A percentile compares a stretch with the other conserved stretches of the same genome.
Evolutionary conservation across 2,113 vertebrate species (phyloP).

Genomic region (Sterrhoptilus dennistouni): DNA sequence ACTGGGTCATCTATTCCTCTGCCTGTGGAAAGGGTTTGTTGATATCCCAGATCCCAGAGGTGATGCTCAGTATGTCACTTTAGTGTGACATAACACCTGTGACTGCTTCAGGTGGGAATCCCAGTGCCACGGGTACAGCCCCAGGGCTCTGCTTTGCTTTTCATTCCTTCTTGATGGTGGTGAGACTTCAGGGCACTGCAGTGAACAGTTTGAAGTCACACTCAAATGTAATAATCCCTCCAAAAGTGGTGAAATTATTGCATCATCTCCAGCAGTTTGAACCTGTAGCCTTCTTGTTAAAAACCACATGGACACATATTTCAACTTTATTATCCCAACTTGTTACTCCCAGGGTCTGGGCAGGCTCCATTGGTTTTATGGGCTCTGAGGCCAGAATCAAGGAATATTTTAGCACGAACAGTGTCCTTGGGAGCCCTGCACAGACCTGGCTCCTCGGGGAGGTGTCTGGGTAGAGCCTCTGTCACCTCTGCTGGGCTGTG

Average conservation of each 20-base stretch:
- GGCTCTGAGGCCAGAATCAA: background rate
- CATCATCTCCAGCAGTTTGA: background rate
- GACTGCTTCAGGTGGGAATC: background rate
- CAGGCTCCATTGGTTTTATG: slow-evolving; percentile 24
- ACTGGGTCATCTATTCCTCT: rapidly evolving
- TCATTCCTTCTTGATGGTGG: background rate
- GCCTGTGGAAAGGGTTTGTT: rapidly evolving
- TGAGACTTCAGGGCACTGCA: background rate
- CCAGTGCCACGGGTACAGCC: background rate
- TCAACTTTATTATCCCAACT: background rate
- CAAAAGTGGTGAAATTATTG: background rate
- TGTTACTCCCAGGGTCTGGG: background rate
- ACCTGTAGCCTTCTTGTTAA: background rate
- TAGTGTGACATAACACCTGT: background rate
- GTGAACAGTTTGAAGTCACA: background rate
- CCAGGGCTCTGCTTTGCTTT: background rate
- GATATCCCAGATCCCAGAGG: background rate
- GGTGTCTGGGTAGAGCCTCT: background rate
- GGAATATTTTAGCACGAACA: background rate
- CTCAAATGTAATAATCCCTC: background rate
- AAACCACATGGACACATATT: background rate
- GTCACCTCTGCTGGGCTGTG: background rate
- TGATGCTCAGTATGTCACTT: rapidly evolving
- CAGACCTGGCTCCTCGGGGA: background rate
- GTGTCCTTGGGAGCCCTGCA: background rate